Conservation (phyloP, 2,113 vertebrate species). For the Arothron firmamentum region DNA sequence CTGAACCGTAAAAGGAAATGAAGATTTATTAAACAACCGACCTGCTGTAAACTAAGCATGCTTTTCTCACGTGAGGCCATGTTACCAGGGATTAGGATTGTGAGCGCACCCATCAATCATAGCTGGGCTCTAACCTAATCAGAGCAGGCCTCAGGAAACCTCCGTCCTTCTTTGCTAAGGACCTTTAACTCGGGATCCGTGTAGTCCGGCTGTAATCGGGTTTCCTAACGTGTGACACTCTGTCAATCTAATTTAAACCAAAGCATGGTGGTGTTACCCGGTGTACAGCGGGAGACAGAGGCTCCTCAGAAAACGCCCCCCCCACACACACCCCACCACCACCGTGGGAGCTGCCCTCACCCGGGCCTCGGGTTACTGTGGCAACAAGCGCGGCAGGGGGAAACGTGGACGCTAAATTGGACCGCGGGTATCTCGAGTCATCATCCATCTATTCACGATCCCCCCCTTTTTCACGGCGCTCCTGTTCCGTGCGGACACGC, state of each 20-base stretch:
- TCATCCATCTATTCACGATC: constrained; percentile 32
- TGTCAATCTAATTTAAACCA: constrained; percentile 66
- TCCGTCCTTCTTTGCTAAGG: constrained; percentile 54
- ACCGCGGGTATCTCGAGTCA: constrained; percentile 54
- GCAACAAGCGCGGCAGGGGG: constrained; percentile 51
- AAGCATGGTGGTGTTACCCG: constrained; percentile 61
- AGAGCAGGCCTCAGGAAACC: constrained; percentile 39
- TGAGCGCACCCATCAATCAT: constrained; percentile 47
- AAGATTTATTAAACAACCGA: too few relatives aligned
- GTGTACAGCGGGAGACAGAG: constrained; percentile 28
- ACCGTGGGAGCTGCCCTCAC: constrained; percentile 47
- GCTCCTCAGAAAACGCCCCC: constrained; percentile 36
- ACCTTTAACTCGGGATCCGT: constrained; percentile 46
- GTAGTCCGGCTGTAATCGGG: constrained; percentile 62
- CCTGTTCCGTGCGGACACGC: constrained; percentile 31
- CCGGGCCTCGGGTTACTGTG: constrained; percentile 58
- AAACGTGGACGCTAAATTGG: constrained; percentile 42
- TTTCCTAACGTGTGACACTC: constrained; percentile 64
- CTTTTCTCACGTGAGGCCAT: too few relatives aligned
- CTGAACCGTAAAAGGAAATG: too few relatives aligned
- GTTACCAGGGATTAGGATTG: neutral
- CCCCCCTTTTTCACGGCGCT: constrained; percentile 9
- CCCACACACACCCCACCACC: too few relatives aligned
- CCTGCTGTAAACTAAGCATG: too few relatives aligned
- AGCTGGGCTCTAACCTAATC: constrained; percentile 48